These are phyloP conservation scores for Microtus pennsylvanicus DNA, from an alignment of 2,113 vertebrate genomes.

Conservation along the genomic window DNA sequence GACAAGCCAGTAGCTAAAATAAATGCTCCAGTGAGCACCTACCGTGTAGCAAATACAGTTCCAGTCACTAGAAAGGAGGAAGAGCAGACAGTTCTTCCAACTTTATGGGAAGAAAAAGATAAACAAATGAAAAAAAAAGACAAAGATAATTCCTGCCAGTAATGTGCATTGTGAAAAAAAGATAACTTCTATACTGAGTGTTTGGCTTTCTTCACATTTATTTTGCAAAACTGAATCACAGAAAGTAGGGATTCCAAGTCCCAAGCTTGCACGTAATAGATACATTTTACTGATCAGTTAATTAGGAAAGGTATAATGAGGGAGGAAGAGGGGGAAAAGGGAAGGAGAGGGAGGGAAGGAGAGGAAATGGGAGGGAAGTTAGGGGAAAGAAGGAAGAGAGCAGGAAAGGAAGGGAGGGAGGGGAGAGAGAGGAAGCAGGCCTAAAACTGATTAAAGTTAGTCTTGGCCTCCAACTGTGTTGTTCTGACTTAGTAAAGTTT, in stretches of 20 bases:
- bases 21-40: background rate
- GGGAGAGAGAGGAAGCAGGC: background rate
- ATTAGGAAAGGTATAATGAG: background rate
- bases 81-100: background rate
- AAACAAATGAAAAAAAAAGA: background rate
- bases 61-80: background rate
- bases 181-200: constrained; percentile 30
- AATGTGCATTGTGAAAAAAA: constrained; percentile 40
- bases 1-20: background rate
- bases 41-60: background rate
- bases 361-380: background rate
- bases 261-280: background rate
- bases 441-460: background rate
- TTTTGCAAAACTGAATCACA: constrained; percentile 18
- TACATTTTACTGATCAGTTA: background rate
- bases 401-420: no score
- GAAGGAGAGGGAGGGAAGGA: no score
- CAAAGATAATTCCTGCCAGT: constrained; percentile 44
- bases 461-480: background rate
- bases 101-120: background rate
- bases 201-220: background rate
- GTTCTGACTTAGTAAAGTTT: background rate
- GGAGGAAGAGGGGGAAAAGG: background rate
- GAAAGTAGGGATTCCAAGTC: constrained; percentile 27
- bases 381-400: no score